These are phyloP conservation scores for Solea solea DNA, from an alignment of 2,113 vertebrate species.

Conservation along the genomic window DNA sequence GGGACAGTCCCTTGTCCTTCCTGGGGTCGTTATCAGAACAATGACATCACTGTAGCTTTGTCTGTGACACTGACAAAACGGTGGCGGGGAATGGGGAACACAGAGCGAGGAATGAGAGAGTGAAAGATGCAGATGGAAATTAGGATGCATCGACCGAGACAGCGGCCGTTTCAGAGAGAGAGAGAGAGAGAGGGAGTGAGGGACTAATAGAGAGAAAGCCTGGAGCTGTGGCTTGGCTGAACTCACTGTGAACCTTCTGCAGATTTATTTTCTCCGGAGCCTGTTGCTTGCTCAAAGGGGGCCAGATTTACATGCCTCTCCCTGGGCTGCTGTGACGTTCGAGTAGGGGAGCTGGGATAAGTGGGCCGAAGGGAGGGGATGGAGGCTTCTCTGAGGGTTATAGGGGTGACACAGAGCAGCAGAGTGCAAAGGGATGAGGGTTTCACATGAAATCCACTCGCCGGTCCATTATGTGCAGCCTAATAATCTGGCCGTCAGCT, in stretches of 20 bases:
- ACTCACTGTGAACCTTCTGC: conserved; percentile 80
- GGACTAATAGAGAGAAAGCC: conserved; percentile 43
- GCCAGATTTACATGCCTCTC: conserved; percentile 76
- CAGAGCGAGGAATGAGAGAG: background rate
- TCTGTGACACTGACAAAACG: conserved; percentile 41
- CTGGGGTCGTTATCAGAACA: conserved; percentile 40
- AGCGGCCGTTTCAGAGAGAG: conserved; percentile 23
- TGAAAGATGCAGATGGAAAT: conserved; percentile 22
- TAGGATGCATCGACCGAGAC: conserved; percentile 41
- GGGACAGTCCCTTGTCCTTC: conserved; percentile 54
- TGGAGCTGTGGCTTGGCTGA: conserved; percentile 80
- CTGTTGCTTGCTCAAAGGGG: conserved; percentile 74
- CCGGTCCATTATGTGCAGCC: conserved; percentile 34
- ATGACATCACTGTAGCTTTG: conserved; percentile 61
- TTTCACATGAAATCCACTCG: conserved; percentile 10
- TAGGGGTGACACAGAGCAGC: conserved; percentile 12
- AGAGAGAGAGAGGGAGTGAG: conserved; percentile 5
- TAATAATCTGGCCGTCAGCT: conserved; percentile 26
- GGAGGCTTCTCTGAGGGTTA: conserved; percentile 31
- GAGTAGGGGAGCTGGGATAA: conserved; percentile 53
- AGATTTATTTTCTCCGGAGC: conserved; percentile 83
- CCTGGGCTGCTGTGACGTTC: conserved; percentile 55
- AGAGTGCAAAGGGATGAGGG: background rate
- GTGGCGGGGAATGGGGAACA: conserved; percentile 4
- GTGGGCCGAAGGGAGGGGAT: conserved; percentile 29